Conservation (phyloP, 2,797 vertebrate species). For the Etheostoma nigrum region DNA sequence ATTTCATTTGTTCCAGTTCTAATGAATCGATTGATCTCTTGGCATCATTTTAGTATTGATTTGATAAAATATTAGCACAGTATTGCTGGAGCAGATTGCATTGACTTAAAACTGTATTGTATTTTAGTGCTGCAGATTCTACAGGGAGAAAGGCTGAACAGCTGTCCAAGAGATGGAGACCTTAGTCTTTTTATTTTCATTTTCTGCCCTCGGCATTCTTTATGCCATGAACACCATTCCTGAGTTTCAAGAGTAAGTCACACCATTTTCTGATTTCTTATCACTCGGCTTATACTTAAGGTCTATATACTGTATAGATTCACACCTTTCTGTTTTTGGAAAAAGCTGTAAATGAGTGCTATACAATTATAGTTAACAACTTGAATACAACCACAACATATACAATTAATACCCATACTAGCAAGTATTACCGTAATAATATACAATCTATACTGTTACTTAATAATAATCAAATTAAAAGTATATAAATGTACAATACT, state of each 20-base stretch:
- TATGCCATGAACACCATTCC: slow-evolving; percentile 84
- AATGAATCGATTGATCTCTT: background rate
- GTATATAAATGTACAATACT: background rate
- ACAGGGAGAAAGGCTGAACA: slow-evolving; percentile 19
- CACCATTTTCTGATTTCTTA: slow-evolving; percentile 25
- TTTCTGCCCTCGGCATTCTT: slow-evolving; percentile 87
- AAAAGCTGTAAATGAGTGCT: background rate
- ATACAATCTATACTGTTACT: background rate
- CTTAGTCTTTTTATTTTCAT: slow-evolving; percentile 85
- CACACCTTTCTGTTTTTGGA: background rate
- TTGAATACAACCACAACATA: background rate
- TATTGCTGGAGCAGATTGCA: background rate
- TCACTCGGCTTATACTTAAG: background rate
- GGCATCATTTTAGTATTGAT: background rate
- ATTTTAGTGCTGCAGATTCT: slow-evolving; percentile 45
- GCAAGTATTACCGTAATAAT: background rate
- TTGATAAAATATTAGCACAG: background rate
- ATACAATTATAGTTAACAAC: background rate
- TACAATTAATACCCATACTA: background rate
- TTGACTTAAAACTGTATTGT: slow-evolving; percentile 12
- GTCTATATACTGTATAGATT: too few species aligned
- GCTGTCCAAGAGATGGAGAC: slow-evolving; percentile 75
- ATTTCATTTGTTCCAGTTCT: slow-evolving; percentile 3
- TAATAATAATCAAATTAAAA: background rate
- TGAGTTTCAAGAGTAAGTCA: slow-evolving; percentile 89